Evolutionary conservation across 92 coral and sea anemone genomes (phyloP).

Genomic region (Ricordea florida): DNA sequence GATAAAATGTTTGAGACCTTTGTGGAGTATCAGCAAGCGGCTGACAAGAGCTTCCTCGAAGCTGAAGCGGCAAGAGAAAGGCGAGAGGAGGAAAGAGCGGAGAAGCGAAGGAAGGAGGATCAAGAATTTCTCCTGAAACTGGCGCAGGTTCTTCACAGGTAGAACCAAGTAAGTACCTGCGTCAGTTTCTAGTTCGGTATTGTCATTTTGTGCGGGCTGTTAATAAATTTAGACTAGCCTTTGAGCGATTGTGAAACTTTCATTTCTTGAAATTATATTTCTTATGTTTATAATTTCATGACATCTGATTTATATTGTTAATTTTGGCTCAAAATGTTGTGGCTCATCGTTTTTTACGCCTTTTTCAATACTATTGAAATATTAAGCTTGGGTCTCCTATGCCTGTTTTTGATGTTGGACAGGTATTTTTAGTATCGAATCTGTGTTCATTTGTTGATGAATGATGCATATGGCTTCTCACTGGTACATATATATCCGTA

Average conservation of each 20-base stretch:
- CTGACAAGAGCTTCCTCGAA: conserved; percentile 6
- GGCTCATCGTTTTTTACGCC: too few relatives aligned
- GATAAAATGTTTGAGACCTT: conserved; percentile 2
- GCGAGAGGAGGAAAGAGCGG: conserved; percentile 9
- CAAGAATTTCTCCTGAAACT: too few relatives aligned
- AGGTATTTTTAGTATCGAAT: too few relatives aligned
- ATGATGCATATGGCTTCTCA: too few relatives aligned
- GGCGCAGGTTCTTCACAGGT: conserved; percentile 13
- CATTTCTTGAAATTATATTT: conserved; percentile 11
- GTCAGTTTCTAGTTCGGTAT: neutral
- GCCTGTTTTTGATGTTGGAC: too few relatives aligned
- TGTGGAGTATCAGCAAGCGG: conserved; percentile 20
- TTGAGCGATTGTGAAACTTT: conserved; percentile 3
- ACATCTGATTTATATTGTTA: too few relatives aligned
- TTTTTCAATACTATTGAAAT: too few relatives aligned
- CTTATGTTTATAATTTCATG: conserved; percentile 1
- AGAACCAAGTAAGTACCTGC: neutral
- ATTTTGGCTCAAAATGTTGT: too few relatives aligned
- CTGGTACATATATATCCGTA: too few relatives aligned
- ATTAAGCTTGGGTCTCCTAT: too few relatives aligned
- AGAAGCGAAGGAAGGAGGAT: conserved; percentile 10
- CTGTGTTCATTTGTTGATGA: too few relatives aligned
- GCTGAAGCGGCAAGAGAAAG: conserved; percentile 11
- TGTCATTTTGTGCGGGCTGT: conserved; percentile 3
- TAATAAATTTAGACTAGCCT: neutral